Base-by-base conservation (phyloP, 2,113 vertebrate species). In the Lasiurus cinereus region DNA sequence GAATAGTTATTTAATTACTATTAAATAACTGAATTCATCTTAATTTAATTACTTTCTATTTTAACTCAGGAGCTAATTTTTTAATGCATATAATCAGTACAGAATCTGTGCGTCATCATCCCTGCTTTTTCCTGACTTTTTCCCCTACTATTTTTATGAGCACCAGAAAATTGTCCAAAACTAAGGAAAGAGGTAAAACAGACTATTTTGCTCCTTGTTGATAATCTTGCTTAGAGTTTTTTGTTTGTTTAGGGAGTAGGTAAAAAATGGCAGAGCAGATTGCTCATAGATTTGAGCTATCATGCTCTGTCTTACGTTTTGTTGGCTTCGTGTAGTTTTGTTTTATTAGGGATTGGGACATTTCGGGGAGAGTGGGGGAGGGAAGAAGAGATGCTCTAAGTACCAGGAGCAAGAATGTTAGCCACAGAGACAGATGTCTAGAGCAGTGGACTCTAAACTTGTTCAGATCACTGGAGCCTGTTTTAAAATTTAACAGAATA, bases 21-120 rank as follows among this genome's bases (percentile, higher is more conserved):
- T 66, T 66, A 31, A 66, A 66, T 67, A 67, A 67, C 31, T 8
- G 31, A 67, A 78, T 19, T 93, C 6, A 67, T 11, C 52, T 95
- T 56, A 83, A 92, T 90, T 96, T 87, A 79, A 79, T 96, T 92
- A 74, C 73, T 19, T 96, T 93, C 12, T 11, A 94, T 84, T 88
- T 87, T 89, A 79, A 56, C 79, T 90, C 79, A 93, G 31, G 6
- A 85, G 43, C 73, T 85, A 19, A 74, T 83, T 78, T 91, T 91
- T 69, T 24, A 74, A 66, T 74, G 24, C 27, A n/a, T 50, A 56
- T 54, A 66, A 36, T 67, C 56, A 74, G 19, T 78, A 70, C 27
- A 69, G 36, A 7, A 29, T 59, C 43, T 79, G 0, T 74, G 21
- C 21, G 87, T 73, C 33, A 64, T 93, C 16, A 64, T 52, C 13